phyloP scores from a whole-genome alignment of 2,888 invertebrate genomes.

The Gerris lacustris region DNA sequence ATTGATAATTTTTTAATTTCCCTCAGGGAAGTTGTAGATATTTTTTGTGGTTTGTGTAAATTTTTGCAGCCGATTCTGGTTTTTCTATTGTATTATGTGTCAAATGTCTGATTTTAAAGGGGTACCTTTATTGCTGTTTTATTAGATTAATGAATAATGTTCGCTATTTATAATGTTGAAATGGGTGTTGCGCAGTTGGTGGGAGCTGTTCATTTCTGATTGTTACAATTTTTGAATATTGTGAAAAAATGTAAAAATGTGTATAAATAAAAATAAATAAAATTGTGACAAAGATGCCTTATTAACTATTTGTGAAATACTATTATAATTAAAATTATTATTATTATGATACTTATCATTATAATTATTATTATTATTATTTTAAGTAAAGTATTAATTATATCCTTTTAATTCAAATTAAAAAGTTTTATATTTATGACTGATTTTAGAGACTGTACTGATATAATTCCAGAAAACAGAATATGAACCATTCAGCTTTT shows the following conservation, averaged over 20 bases:
- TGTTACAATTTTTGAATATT: conserved; percentile 25
- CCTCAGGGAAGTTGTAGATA: conserved; percentile 22
- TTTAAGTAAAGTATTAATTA: conserved; percentile 11
- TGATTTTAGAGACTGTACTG: conserved; percentile 28
- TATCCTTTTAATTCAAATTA: conserved; percentile 23
- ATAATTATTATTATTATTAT: conserved; percentile 21
- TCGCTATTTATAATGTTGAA: conserved; percentile 25
- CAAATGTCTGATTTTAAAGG: conserved; percentile 28
- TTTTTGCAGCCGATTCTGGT: conserved; percentile 23
- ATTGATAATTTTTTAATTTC: conserved; percentile 19
- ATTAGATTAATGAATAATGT: conserved; percentile 20
- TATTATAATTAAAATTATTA: conserved; percentile 15
- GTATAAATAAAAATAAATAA: conserved; percentile 15
- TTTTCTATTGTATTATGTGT: conserved; percentile 25
- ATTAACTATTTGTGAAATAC: conserved; percentile 28
- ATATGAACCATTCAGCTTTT: no score
- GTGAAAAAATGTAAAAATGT: conserved; percentile 13
- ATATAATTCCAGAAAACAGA: conserved; percentile 21
- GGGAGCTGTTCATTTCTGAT: conserved; percentile 22
- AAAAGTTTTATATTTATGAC: conserved; percentile 26
- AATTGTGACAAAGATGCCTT: conserved; percentile 30
- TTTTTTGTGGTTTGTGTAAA: conserved; percentile 19
- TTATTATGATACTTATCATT: conserved; percentile 20
- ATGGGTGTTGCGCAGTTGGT: conserved; percentile 24
- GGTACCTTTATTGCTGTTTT: conserved; percentile 28